Conservation (phyloP, 2,113 vertebrate genomes). For the Fregetta grallaria region DNA sequence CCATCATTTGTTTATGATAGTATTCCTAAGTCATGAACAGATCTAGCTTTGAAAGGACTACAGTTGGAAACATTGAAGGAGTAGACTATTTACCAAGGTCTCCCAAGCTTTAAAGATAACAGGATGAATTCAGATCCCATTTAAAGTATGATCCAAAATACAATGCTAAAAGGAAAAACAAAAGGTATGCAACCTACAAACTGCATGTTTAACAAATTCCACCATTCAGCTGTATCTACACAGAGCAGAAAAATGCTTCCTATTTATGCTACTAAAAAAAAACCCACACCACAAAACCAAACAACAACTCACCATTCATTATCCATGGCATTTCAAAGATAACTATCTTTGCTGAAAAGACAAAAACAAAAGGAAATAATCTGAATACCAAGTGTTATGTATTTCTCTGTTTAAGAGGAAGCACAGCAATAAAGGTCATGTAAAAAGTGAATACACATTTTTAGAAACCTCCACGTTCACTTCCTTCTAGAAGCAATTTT, state of each 20-base stretch:
- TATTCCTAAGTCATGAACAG: neutral
- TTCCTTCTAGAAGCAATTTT: neutral
- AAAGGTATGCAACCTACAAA: neutral
- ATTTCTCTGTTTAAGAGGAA: neutral
- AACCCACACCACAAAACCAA: no score
- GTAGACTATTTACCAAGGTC: neutral
- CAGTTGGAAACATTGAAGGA: neutral
- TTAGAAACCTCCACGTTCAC: neutral
- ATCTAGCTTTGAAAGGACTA: neutral
- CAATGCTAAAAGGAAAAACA: neutral
- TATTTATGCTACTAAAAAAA: neutral
- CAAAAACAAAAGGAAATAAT: neutral
- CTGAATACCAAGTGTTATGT: neutral
- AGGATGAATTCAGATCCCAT: neutral
- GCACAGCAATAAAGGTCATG: accelerated
- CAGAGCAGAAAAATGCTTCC: neutral
- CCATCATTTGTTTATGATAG: neutral
- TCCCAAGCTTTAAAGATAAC: neutral
- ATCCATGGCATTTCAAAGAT: conserved; percentile 99
- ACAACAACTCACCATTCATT: conserved; percentile 88
- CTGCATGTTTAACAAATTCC: neutral
- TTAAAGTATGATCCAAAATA: neutral
- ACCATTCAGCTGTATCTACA: neutral
- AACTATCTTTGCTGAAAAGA: conserved; percentile 92
- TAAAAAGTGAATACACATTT: neutral